Conservation (phyloP, 2,113 vertebrate genomes). For the Channa maculata region DNA sequence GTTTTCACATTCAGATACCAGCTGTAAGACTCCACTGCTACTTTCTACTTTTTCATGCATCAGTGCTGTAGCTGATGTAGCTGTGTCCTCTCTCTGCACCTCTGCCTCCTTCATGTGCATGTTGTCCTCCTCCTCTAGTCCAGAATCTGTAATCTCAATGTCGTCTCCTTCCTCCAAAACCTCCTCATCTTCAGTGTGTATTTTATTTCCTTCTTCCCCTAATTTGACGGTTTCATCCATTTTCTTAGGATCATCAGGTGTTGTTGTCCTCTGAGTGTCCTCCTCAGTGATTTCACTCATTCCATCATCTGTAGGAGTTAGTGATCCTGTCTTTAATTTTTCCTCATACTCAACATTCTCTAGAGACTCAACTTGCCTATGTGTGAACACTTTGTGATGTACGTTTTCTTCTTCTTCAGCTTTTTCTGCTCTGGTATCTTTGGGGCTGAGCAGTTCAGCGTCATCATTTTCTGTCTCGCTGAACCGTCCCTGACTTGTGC, state of each 20-base stretch:
- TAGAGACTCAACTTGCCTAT: not conserved
- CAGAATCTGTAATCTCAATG: not conserved
- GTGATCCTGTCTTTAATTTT: not conserved
- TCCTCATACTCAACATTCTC: not conserved
- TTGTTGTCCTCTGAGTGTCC: not conserved
- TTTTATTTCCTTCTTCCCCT: constrained; percentile 18
- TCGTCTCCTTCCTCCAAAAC: constrained; percentile 2
- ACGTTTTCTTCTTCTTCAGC: not conserved
- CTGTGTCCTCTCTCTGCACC: not conserved
- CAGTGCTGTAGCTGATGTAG: not conserved
- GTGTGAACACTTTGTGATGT: not conserved
- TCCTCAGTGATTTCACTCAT: constrained; percentile 3
- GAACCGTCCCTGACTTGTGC: no score
- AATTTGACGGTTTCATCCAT: constrained; percentile 8
- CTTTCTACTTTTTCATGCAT: constrained; percentile 19
- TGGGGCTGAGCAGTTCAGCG: not conserved
- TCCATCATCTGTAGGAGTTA: not conserved
- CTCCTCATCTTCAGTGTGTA: not conserved
- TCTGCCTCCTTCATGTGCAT: not conserved
- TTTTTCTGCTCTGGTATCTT: constrained; percentile 13
- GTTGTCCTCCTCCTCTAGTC: constrained; percentile 10
- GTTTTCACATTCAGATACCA: not conserved
- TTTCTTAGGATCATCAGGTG: not conserved
- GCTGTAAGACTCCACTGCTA: not conserved
- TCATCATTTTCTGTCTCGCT: constrained; percentile 18